A percentile compares a stretch with the other conserved stretches of the same genome.
These are phyloP conservation scores for Drosophila lowei DNA, from an alignment of 1,140 invertebrate species.

Conservation along the genomic window DNA sequence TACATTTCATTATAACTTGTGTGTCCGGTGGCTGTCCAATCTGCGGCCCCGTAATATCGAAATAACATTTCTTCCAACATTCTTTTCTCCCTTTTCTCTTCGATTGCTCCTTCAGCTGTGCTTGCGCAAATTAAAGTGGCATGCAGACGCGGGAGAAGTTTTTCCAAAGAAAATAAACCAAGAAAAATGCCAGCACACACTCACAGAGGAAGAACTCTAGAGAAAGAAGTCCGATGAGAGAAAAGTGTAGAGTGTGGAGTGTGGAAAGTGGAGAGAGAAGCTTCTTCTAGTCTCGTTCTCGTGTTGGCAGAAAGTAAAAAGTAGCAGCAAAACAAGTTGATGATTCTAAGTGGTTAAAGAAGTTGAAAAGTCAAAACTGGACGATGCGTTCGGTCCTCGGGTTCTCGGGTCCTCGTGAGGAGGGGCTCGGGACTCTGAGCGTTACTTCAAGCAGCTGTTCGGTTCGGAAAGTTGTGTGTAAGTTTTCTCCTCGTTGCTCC, in stretches of 20 bases:
- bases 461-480: slow-evolving; percentile 47
- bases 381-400: slow-evolving; percentile 32
- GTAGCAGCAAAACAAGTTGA: slow-evolving; percentile 60
- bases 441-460: slow-evolving; percentile 51
- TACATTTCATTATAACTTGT: background rate
- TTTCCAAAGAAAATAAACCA: slow-evolving; percentile 31
- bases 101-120: background rate
- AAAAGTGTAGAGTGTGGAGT: slow-evolving; percentile 4
- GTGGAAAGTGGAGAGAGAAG: background rate
- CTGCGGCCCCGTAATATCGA: background rate
- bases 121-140: slow-evolving; percentile 60
- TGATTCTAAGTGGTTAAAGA: slow-evolving; percentile 65
- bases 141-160: slow-evolving; percentile 43
- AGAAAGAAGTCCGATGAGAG: slow-evolving; percentile 1
- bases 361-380: slow-evolving; percentile 64
- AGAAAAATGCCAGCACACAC: slow-evolving; percentile 49
- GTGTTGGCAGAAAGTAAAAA: slow-evolving; percentile 32
- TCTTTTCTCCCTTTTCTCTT: background rate
- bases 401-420: background rate
- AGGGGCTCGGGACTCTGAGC: slow-evolving; percentile 4
- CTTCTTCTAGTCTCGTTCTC: background rate
- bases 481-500: slow-evolving; percentile 10
- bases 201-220: slow-evolving; percentile 10
- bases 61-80: slow-evolving; percentile 4
- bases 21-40: too few relatives aligned